A percentile compares a stretch with the other conserved stretches of the same genome.
Conservation (phyloP, 2,797 vertebrate genomes). For the Macrochelys suwanniensis region DNA sequence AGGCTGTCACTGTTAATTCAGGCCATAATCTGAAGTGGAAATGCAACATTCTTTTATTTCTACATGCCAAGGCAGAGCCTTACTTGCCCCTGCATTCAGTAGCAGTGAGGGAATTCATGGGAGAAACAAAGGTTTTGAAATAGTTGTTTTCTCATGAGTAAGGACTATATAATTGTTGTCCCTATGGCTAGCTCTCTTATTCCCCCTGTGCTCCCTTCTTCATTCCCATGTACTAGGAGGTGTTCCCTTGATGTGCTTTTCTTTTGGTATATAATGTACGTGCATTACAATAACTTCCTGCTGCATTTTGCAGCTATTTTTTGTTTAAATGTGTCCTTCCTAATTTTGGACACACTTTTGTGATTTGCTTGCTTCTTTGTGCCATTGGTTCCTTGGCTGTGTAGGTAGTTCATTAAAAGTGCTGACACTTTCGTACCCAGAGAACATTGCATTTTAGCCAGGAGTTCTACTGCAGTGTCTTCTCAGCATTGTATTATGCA, state of each 20-base stretch:
- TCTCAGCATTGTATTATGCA: background rate
- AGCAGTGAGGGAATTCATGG: background rate
- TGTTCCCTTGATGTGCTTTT: background rate
- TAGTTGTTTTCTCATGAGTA: background rate
- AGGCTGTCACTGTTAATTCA: background rate
- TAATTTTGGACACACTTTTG: constrained; percentile 25
- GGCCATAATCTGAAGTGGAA: constrained; percentile 12
- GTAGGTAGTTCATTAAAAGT: background rate
- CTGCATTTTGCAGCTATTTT: background rate
- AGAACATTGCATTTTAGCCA: background rate
- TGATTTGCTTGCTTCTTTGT: background rate
- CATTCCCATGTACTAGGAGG: background rate
- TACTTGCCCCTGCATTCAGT: background rate
- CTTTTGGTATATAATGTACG: background rate
- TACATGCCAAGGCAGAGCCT: background rate
- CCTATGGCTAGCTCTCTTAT: background rate
- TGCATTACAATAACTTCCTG: background rate
- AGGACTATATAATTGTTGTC: background rate
- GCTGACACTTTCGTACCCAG: background rate
- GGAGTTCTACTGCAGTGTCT: background rate
- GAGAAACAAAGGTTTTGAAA: constrained; percentile 19
- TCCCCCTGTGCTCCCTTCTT: background rate
- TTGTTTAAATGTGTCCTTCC: background rate
- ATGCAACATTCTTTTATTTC: background rate
- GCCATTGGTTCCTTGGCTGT: background rate